Evolutionary conservation across 2,797 vertebrate species (phyloP), one percentile per base, ranked within the genome.

Genomic region (Sebastes minor): DNA sequence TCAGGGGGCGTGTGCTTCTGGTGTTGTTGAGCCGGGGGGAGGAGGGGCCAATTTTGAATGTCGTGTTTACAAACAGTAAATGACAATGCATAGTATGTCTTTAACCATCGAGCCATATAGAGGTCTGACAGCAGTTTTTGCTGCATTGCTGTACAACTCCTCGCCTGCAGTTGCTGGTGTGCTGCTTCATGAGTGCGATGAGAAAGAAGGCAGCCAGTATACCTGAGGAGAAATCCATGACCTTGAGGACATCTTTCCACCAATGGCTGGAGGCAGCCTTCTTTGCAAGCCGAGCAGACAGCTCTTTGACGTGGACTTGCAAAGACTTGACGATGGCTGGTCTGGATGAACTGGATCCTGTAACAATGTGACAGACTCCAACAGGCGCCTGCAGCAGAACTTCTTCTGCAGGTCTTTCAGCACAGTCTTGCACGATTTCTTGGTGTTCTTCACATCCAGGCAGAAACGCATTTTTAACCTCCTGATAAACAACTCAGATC

Each of bases 61-160:
- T 49, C 7, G 42, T 49, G 16, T 49, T 49, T 49, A 49, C 46
- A 49, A 49, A 49, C 18, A 49, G 18, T 49, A 8, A 49, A 0
- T 0, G 7, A 18, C 46, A 42, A 46, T 46, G 42, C 3, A 49
- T 49, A 49, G 46, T 49, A 18, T 49, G 46, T 3, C 46, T 9
- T 53, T n/a, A 53, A 53, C 9, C 20, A 5, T 20, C 20, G 0
- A 23, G 53, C 22, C n/a, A 55, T 0, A 55, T 11, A 55, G n/a
- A 53, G 9, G 9, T 22, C 52, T 22, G 9, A 53, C 42, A 46
- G 16, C 0, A 0, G 10, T 3, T 6, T 55, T 55, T 12, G n/a
- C n/a, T 23, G 10, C 53, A 55, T 55, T 6, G 0, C 1, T 53
- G 52, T 22, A 55, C 52, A 22, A 0, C 0, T 55, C 11, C 53